These are phyloP conservation scores for Stenolophus ochropezus DNA, from an alignment of 2,888 invertebrate genomes.

Conservation along the genomic window DNA sequence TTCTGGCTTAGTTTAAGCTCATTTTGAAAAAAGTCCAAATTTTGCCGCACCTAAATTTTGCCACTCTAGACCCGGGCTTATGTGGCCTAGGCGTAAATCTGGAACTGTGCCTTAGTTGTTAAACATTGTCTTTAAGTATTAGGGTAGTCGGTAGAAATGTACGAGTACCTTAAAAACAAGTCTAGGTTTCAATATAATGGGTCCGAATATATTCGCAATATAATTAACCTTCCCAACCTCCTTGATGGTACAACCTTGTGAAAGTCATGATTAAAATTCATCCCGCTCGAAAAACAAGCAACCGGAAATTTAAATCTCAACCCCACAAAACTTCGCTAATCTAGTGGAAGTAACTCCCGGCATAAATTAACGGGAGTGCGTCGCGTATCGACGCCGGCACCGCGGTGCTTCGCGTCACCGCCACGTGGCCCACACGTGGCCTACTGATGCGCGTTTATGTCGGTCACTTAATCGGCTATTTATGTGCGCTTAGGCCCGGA, in stretches of 20 bases:
- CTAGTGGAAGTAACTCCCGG: constrained; percentile 54
- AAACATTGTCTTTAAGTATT: too few relatives aligned
- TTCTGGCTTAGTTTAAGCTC: too few relatives aligned
- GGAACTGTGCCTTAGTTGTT: too few relatives aligned
- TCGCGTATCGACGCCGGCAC: constrained; percentile 35
- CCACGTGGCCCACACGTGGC: constrained; percentile 68
- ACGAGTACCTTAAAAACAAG: too few relatives aligned
- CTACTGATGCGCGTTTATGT: constrained; percentile 68
- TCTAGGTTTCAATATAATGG: neutral
- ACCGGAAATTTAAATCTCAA: constrained; percentile 45
- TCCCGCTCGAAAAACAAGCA: constrained; percentile 33
- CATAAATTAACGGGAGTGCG: constrained; percentile 48
- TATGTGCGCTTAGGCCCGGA: constrained; percentile 70
- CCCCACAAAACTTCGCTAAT: constrained; percentile 41
- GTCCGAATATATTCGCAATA: neutral
- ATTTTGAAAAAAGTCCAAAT: too few relatives aligned
- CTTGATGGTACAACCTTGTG: neutral
- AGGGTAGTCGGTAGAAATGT: too few relatives aligned
- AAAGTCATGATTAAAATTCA: constrained; percentile 43
- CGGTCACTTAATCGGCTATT: constrained; percentile 74
- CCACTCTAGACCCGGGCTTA: too few relatives aligned
- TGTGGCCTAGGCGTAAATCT: too few relatives aligned
- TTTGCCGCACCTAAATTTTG: too few relatives aligned
- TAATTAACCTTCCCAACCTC: too few relatives aligned
- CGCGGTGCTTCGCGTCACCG: neutral